Evolutionary conservation across 2,888 invertebrate species (phyloP), one percentile per base, ranked within the genome.

Genomic region (Chaetogeoica ovagalla): DNA sequence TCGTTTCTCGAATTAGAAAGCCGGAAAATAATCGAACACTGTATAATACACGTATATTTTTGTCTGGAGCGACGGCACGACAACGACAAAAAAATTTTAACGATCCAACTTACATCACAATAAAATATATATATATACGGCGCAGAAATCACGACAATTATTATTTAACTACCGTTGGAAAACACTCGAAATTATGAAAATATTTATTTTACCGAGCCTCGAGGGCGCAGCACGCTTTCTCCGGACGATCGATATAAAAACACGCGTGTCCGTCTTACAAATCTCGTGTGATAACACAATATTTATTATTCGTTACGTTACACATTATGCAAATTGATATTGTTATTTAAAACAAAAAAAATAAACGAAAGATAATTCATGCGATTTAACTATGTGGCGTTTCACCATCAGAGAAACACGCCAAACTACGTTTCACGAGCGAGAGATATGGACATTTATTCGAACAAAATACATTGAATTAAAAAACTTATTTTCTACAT

Each of bases 1-100:
- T 57, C 9, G 15, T 59, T 43, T 59, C 30, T 30, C 9, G 9
- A 59, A 76, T 48, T 76, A 68, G 59, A 76, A 75, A 66, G 65
- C 57, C n/a, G 23, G 7, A 57, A 66, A 21, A 55, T 39, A 23
- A 55, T 65, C 30, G 17, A 2, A 39, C 7, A 17, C 30, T 30
- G 30, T 4, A 30, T 4, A 30, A 4, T 4, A 30, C 30, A n/a
- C 11, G 30, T 4, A 15, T 43, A 37, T 48, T 72, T 30, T 62
- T 52, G 17, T 43, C 37, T 65, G 6, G 21, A 55, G 17, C 11
- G 55, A 65, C 39, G n/a, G n/a, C n/a, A n/a, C n/a, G n/a, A n/a
- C n/a, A n/a, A 75, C 57, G 30, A 75, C 57, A 13, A 19, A 55
- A 74, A 37, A 15, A 7, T 15, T 8, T 57, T 39, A 1, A 65